Evolutionary conservation across 2,113 vertebrate genomes (phyloP).

Genomic region (Hypomesus transpacificus): DNA sequence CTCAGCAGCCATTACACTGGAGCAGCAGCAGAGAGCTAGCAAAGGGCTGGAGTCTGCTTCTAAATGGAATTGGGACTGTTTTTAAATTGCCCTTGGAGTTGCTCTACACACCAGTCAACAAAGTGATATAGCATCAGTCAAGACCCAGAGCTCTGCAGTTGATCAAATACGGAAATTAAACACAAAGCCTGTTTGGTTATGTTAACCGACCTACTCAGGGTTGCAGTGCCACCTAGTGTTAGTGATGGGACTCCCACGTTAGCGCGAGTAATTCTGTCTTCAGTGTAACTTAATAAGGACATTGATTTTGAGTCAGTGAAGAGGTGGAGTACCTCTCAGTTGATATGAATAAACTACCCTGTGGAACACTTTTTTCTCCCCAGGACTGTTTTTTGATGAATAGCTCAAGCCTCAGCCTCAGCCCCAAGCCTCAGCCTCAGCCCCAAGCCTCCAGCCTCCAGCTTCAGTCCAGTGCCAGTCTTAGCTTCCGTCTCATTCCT

Average conservation of each 20-base stretch:
- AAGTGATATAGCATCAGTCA: too few relatives aligned
- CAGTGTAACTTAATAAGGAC: constrained; percentile 42
- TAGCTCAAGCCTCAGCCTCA: neutral
- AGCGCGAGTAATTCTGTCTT: constrained; percentile 39
- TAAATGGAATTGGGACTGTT: too few relatives aligned
- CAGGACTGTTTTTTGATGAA: constrained; percentile 10
- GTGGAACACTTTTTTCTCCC: constrained; percentile 46
- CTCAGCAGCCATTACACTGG: constrained; percentile 60
- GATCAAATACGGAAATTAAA: too few relatives aligned
- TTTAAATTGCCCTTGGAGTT: too few relatives aligned
- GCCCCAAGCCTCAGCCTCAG: neutral
- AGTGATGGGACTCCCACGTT: neutral
- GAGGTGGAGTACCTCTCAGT: constrained; percentile 28
- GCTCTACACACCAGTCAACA: too few relatives aligned
- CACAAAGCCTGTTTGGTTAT: too few relatives aligned
- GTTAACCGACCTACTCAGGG: constrained; percentile 17
- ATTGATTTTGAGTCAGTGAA: constrained; percentile 53
- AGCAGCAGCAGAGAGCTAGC: constrained; percentile 31
- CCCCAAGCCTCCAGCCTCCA: too few relatives aligned
- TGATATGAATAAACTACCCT: constrained; percentile 47
- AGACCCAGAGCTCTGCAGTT: too few relatives aligned
- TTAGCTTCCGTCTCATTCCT: neutral
- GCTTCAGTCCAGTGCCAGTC: too few relatives aligned
- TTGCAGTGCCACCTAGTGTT: constrained; percentile 69
- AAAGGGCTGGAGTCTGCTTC: too few relatives aligned